A percentile compares a stretch with the other conserved stretches of the same genome.
Evolutionary conservation across 1,140 invertebrate genomes (phyloP).

Genomic region (Apis dorsata): DNA sequence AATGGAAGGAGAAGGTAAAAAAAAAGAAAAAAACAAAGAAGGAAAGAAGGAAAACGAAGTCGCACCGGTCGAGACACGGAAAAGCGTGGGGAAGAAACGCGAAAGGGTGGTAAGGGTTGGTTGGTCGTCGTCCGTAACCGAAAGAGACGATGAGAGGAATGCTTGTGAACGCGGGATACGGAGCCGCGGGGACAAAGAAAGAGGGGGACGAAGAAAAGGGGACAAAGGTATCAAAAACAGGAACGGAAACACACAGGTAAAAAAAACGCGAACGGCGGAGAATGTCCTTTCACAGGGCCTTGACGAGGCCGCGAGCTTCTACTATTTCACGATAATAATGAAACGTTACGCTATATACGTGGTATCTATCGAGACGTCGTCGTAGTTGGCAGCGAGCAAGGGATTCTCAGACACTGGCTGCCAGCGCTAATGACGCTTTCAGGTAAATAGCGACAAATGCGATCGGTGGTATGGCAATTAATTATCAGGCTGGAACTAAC

Average conservation of each 20-base stretch:
- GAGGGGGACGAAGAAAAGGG: constrained; percentile 2
- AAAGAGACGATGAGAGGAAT: constrained; percentile 41
- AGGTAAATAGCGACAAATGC: constrained; percentile 35
- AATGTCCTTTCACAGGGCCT: constrained; percentile 29
- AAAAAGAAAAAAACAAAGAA: constrained; percentile 16
- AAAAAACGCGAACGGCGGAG: constrained; percentile 47
- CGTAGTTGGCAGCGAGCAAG: constrained; percentile 23
- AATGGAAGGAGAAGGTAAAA: constrained; percentile 15
- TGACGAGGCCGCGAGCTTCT: constrained; percentile 21
- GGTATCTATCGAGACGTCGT: constrained; percentile 28
- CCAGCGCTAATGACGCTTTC: constrained; percentile 37
- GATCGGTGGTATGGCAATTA: constrained; percentile 42
- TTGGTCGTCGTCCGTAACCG: constrained; percentile 38
- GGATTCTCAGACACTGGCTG: constrained; percentile 6
- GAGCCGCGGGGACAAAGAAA: constrained; percentile 38
- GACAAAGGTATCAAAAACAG: constrained; percentile 50
- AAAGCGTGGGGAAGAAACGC: constrained; percentile 38
- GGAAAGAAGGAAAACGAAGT: not conserved
- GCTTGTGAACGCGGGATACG: constrained; percentile 34
- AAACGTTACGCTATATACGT: constrained; percentile 26
- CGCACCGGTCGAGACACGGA: constrained; percentile 35
- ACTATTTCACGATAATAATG: constrained; percentile 37
- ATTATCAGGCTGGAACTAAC: constrained; percentile 24
- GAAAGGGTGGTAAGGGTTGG: constrained; percentile 49
- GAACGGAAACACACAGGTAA: constrained; percentile 21